These are phyloP conservation scores for Morbakka virulenta DNA, from an alignment of 30 jellyfish, hydroid and myxozoan genomes.

Conservation along the genomic window DNA sequence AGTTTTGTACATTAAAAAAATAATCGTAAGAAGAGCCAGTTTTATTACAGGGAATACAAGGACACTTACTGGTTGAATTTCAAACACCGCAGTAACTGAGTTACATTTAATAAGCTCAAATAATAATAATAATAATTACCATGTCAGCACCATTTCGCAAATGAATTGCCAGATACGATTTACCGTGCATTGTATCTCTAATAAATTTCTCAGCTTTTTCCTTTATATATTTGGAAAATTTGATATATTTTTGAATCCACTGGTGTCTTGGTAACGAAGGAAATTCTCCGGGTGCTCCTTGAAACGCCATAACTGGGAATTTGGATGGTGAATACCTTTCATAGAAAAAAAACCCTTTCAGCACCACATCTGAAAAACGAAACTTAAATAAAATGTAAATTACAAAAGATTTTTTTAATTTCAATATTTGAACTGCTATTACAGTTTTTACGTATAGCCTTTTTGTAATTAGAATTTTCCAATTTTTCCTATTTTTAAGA, in stretches of 20 bases:
- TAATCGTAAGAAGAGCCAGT: no score
- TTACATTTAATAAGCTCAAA: no score
- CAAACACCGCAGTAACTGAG: no score
- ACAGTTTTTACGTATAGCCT: no score
- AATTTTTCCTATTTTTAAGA: no score
- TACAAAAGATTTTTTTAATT: no score
- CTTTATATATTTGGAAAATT: conserved; percentile 66
- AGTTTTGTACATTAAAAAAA: no score
- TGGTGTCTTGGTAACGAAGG: conserved; percentile 75
- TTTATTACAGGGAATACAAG: no score
- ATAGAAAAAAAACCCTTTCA: neutral
- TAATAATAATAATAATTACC: no score
- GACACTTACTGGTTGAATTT: no score
- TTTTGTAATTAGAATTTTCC: neutral
- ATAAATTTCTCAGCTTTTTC: conserved; percentile 65
- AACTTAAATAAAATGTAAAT: neutral
- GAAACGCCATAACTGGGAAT: conserved; percentile 85
- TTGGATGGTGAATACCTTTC: conserved; percentile 67
- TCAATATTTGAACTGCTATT: no score
- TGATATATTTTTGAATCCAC: conserved; percentile 65
- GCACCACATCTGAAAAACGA: neutral
- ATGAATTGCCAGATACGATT: conserved; percentile 79
- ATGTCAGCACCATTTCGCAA: conserved; percentile 93
- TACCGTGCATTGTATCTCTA: conserved; percentile 52
- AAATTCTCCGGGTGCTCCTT: conserved; percentile 96